Evolutionary conservation across 1,140 invertebrate genomes (phyloP).

Genomic region (Bombyx mori): ASM3026992v2 NC_085130.1:5307001-5307500

Average conservation of each 20-base stretch:
- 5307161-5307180: conserved; percentile 1
- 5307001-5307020: conserved; percentile 38
- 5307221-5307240: conserved; percentile 35
- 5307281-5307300: conserved; percentile 13
- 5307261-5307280: conserved; percentile 39
- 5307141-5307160: conserved; percentile 26
- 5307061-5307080: conserved; percentile 19
- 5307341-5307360: no score
- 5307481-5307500: no score
- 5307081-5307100: no score
- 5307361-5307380: no score
- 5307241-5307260: conserved; percentile 52
- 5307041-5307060: conserved; percentile 17
- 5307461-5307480: no score
- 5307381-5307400: no score
- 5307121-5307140: conserved; percentile 12
- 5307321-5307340: no score
- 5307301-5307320: no score
- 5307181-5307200: no score
- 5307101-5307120: conserved; percentile 1
- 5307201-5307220: conserved; percentile 1
- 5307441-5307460: no score
- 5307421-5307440: no score
- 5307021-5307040: conserved; percentile 38
- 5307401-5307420: no score